Percentiles rank a stretch among this genome's conserved stretches.
Conservation (phyloP, 2,113 vertebrate species). For the Anhinga rufa region DNA sequence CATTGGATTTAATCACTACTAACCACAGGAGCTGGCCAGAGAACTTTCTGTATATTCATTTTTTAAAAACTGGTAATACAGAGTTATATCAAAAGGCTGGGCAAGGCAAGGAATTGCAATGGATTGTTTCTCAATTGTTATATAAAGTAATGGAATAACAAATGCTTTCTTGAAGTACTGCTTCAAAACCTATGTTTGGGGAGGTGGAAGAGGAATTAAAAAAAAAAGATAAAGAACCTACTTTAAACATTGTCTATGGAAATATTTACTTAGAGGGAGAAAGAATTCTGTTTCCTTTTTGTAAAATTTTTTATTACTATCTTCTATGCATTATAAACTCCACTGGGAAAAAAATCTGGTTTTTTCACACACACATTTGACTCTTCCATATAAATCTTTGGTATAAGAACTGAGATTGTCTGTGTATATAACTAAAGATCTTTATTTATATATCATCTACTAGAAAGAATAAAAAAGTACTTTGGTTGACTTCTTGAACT, state of each 20-base stretch:
- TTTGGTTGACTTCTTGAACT: neutral
- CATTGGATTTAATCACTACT: neutral
- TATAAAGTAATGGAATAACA: neutral
- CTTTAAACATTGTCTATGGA: neutral
- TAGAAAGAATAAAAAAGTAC: neutral
- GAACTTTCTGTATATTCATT: neutral
- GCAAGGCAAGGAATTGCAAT: neutral
- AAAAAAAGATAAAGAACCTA: neutral
- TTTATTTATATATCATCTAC: neutral
- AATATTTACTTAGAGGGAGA: neutral
- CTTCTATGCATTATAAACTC: neutral
- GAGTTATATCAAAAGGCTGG: neutral
- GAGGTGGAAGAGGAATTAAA: neutral
- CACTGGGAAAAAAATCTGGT: neutral
- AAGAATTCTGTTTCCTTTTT: neutral
- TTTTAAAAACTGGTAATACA: neutral
- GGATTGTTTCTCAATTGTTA: neutral
- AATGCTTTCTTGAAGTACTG: neutral
- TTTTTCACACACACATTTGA: neutral
- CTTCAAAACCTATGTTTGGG: neutral
- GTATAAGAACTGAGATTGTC: neutral
- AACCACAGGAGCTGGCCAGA: neutral
- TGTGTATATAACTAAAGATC: neutral
- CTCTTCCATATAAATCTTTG: neutral
- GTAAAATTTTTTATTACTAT: neutral